Conservation (phyloP, 2,113 vertebrate species). For the Thunnus maccoyii region DNA sequence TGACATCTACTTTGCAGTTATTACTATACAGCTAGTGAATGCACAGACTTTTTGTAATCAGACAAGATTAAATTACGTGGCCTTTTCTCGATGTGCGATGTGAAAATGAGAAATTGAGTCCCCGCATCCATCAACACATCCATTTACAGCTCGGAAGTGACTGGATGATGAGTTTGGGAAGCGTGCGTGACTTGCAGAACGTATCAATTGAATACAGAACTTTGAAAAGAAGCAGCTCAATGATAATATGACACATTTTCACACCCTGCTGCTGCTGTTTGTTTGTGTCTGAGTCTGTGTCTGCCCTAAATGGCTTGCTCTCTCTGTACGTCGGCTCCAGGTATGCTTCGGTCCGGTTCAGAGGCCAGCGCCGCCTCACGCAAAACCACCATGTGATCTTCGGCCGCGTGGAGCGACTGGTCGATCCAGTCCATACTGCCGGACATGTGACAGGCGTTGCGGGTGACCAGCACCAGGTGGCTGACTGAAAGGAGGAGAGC, state of each 20-base stretch:
- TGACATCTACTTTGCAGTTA: constrained; percentile 5
- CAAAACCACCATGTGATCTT: constrained; percentile 94
- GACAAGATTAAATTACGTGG: neutral
- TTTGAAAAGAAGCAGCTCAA: neutral
- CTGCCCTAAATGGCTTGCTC: constrained; percentile 90
- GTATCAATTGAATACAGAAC: neutral
- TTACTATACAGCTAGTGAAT: neutral
- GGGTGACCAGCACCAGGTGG: constrained; percentile 95
- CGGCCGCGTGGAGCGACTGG: constrained; percentile 91
- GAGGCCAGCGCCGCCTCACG: constrained; percentile 92
- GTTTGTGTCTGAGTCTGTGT: neutral
- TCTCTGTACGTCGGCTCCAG: constrained; percentile 83
- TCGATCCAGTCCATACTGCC: constrained; percentile 95
- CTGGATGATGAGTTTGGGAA: constrained; percentile 1
- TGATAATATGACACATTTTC: neutral
- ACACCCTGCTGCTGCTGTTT: neutral
- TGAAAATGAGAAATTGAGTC: constrained; percentile 4
- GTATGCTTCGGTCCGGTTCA: constrained; percentile 86
- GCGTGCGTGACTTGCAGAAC: neutral
- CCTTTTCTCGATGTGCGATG: neutral
- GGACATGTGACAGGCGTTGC: constrained; percentile 93
- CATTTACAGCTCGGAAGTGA: constrained; percentile 10
- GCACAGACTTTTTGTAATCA: too few relatives aligned
- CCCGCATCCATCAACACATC: neutral
- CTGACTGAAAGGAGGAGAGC: constrained; percentile 93